Evolutionary conservation across 2,888 invertebrate species (phyloP), one percentile per base, ranked within the genome.

Genomic region (Oeneis ivallda): DNA sequence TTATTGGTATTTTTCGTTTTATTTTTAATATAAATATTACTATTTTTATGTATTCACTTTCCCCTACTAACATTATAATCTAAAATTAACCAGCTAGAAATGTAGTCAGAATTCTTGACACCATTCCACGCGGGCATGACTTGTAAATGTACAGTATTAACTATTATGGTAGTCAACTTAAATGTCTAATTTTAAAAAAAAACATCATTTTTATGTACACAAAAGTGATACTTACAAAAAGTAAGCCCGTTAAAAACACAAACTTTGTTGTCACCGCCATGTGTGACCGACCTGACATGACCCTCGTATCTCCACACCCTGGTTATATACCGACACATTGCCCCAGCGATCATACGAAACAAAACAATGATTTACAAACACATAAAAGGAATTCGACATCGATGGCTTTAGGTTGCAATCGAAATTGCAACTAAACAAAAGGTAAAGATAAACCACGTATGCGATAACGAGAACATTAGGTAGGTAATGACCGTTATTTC

Each of bases 291-390:
- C 69, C 70, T 61, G 26, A 82, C 77, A 82, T 81, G 76, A 64
- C 60, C 50, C 60, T 64, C 58, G 65, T 54, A 47, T 58, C 65
- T 68, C 54, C 64, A 65, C 67, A 66, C 69, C 70, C 69, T 65
- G 74, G 70, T 77, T 89, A 78, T 89, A 89, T 89, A 89, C 76
- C 43, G 54, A 73, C 70, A 74, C 79, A 81, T 87, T 87, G 77
- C 84, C 75, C 79, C 82, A 68, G 32, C 61, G 52, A 37, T 67
- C 56, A 50, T 45, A 52, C 50, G 19, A 34, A 57, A 64, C 37
- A 58, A 45, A 65, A 52, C 61, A 75, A 71, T 71, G 70, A 57
- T 72, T 70, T 66, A 71, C 68, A 63, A 69, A 69, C 65, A 54
- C 54, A 52, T n/a, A n/a, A 64, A 68, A 70, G 67, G 75, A 75